Conservation (phyloP, 2,113 vertebrate species). For the Paramormyrops kingsleyae region DNA sequence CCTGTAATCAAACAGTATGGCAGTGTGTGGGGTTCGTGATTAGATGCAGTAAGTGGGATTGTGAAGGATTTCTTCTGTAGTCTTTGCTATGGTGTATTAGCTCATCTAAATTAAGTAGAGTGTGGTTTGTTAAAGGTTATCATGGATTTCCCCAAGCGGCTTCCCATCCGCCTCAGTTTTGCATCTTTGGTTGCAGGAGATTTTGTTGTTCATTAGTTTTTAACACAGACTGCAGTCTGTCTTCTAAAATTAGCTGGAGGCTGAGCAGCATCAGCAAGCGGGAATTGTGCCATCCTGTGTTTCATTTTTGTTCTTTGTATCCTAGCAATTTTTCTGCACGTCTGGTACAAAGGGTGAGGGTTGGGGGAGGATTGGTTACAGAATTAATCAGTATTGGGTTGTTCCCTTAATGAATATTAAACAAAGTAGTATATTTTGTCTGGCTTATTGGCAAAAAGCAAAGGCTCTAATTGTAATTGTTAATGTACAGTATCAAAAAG, state of each 20-base stretch:
- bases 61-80: not conserved
- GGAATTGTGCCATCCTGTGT: not conserved
- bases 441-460: not conserved
- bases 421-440: not conserved
- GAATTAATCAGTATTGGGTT: not conserved
- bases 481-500: not conserved
- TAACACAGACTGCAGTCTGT: not conserved
- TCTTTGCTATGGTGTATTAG: not conserved
- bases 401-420: not conserved
- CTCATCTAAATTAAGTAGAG: not conserved
- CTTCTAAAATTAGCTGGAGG: not conserved
- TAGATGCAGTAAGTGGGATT: not conserved
- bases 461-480: not conserved
- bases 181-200: not conserved
- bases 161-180: not conserved
- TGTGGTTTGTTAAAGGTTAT: not conserved
- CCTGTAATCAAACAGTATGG: not conserved
- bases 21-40: conserved; percentile 1
- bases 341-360: not conserved
- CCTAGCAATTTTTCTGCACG: not conserved
- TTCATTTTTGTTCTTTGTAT: not conserved
- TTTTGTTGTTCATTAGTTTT: not conserved
- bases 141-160: not conserved
- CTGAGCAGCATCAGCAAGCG: not conserved
- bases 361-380: not conserved